Evolutionary conservation across 2,888 invertebrate genomes (phyloP), one percentile per base, ranked within the genome.

Genomic region (Yponomeuta plumbellus): DNA sequence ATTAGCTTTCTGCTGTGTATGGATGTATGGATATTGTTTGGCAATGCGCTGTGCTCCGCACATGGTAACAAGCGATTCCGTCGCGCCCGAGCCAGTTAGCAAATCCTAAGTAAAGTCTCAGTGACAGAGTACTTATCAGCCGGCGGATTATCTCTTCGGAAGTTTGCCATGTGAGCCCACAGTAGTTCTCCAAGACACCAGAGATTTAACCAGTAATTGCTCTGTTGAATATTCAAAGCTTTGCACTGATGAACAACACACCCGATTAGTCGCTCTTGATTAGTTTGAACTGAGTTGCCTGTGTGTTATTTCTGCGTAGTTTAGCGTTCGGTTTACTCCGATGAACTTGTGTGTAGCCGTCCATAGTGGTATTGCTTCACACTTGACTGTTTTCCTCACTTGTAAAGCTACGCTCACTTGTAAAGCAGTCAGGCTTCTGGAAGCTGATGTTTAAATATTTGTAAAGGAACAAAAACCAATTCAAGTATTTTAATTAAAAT

Each of bases 131-230:
- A 73, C 34, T 34, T 34, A 34, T 74, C 71, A 73, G 71, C 75
- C 67, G 69, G 69, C 68, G 70, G 75, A 74, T 74, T 73, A 74
- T 71, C 70, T 70, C 68, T 68, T 70, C 67, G 69, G 66, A 73
- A 71, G 73, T 74, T 73, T 69, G 70, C 64, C 63, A 57, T 64
- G 65, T 57, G 65, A 56, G 63, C 59, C 17, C 44, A 52, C 44
- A 52, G 21, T 20, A 39, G 20, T 13, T 20, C 66, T 64, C 66
- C 71, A 72, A 74, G 75, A 73, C 74, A 75, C 71, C 66, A 70
- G 75, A 73, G 75, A 74, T 76, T 76, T 75, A 73, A 70, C 71
- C 71, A 71, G 74, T 76, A 75, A 76, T 76, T 76, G 76, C 71
- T 69, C 71, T 71, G 71, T 71, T 76, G 74, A 76, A 76, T 76